A percentile compares a stretch with the other conserved stretches of the same genome.
phyloP scores from a whole-genome alignment of 2,113 vertebrate genomes.

The Marmota flaviventris region DNA sequence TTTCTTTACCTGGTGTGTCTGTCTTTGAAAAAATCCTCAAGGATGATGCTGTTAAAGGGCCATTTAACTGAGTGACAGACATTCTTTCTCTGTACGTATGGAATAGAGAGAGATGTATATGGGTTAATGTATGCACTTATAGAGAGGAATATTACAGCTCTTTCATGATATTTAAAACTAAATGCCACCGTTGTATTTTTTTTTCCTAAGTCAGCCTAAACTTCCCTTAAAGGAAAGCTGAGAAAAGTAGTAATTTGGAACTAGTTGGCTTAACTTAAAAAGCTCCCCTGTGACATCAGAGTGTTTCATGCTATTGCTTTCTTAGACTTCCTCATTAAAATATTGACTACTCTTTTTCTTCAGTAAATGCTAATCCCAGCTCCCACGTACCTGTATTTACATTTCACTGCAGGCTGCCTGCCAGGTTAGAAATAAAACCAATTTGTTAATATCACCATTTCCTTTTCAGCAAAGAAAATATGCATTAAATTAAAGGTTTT shows the following conservation, averaged over 20 bases:
- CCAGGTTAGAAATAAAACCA: constrained; percentile 82
- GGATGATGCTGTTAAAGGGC: constrained; percentile 64
- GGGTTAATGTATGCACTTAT: constrained; percentile 76
- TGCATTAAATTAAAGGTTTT: constrained; percentile 78
- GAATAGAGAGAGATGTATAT: constrained; percentile 60
- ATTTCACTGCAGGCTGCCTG: constrained; percentile 73
- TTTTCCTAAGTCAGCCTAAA: constrained; percentile 75
- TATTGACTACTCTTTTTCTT: constrained; percentile 77
- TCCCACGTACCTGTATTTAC: constrained; percentile 79
- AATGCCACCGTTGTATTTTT: constrained; percentile 72
- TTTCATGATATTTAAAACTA: constrained; percentile 80
- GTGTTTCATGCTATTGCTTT: constrained; percentile 80
- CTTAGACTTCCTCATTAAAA: constrained; percentile 83
- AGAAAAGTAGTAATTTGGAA: constrained; percentile 80
- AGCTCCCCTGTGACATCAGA: constrained; percentile 77
- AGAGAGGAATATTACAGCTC: constrained; percentile 74
- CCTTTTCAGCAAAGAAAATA: constrained; percentile 80
- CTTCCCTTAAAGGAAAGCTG: constrained; percentile 77
- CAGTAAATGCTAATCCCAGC: constrained; percentile 69
- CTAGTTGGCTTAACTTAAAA: constrained; percentile 82
- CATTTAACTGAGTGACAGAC: constrained; percentile 38
- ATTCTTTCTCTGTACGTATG: constrained; percentile 37
- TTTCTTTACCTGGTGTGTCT: constrained; percentile 56
- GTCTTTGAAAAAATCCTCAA: constrained; percentile 52
- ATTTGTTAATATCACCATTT: constrained; percentile 78